These are phyloP conservation scores for Mamestra configurata DNA, from an alignment of 1,140 invertebrate genomes.

Conservation along the genomic window DNA sequence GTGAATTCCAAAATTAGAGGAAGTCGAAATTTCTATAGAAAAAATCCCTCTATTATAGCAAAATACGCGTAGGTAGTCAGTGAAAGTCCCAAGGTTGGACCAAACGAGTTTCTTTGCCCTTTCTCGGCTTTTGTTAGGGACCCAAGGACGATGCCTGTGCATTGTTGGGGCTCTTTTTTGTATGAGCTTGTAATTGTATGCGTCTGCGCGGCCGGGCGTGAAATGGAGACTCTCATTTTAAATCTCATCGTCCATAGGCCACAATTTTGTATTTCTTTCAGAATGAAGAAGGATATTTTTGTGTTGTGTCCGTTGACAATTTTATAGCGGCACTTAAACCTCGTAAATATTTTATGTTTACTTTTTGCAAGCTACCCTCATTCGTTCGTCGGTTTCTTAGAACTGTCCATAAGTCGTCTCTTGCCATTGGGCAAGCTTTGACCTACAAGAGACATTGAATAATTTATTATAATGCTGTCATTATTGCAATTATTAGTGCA, in stretches of 20 bases:
- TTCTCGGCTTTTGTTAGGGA: constrained; percentile 86
- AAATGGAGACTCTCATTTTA: constrained; percentile 67
- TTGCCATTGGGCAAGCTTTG: constrained; percentile 36
- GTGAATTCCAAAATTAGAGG: constrained; percentile 43
- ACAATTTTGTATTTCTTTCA: constrained; percentile 61
- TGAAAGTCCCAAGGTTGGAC: constrained; percentile 85
- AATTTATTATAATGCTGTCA: constrained; percentile 23
- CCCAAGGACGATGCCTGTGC: constrained; percentile 82
- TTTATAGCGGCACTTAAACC: constrained; percentile 67
- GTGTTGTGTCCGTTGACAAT: constrained; percentile 52
- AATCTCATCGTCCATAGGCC: constrained; percentile 67
- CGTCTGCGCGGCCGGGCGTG: constrained; percentile 79
- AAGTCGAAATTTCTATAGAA: constrained; percentile 44
- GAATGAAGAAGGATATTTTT: constrained; percentile 49
- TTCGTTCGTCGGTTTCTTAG: constrained; percentile 55
- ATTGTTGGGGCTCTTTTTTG: constrained; percentile 83
- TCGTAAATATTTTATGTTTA: constrained; percentile 63
- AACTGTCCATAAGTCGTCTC: constrained; percentile 50
- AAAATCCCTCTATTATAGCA: constrained; percentile 63
- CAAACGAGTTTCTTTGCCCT: constrained; percentile 86
- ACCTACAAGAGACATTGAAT: constrained; percentile 42
- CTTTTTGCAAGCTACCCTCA: constrained; percentile 46
- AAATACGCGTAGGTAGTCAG: constrained; percentile 82
- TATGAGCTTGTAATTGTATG: constrained; percentile 81
- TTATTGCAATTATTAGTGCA: constrained; percentile 10